Evolutionary conservation across 2,797 vertebrate genomes (phyloP).

Genomic region (Microctenopoma steveboyesi): DNA sequence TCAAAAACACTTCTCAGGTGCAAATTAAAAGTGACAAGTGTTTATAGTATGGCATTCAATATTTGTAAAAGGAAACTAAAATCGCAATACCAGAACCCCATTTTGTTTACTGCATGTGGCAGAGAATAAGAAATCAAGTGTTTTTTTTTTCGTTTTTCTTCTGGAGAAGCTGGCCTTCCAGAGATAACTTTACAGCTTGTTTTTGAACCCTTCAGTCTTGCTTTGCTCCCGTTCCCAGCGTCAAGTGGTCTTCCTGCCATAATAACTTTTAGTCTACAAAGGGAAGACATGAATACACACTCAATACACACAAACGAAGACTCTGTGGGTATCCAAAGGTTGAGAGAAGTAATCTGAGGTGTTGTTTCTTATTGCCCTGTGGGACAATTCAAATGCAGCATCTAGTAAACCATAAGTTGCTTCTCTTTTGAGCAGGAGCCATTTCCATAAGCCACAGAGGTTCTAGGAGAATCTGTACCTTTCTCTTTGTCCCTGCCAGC

Average conservation of each 20-base stretch:
- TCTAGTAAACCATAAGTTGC: slow-evolving; percentile 38
- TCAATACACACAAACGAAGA: background rate
- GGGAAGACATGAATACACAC: slow-evolving; percentile 7
- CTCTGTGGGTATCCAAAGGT: slow-evolving; percentile 33
- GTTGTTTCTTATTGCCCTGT: slow-evolving; percentile 41
- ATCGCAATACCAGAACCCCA: slow-evolving; percentile 13
- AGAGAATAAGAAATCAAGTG: slow-evolving; percentile 11
- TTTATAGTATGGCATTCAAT: slow-evolving; percentile 36
- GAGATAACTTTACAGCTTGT: slow-evolving; percentile 37
- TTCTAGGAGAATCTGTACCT: slow-evolving; percentile 56
- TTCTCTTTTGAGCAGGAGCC: slow-evolving; percentile 45
- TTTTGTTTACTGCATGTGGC: background rate
- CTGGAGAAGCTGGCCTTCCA: slow-evolving; percentile 23
- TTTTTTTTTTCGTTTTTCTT: slow-evolving; percentile 8
- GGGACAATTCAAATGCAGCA: slow-evolving; percentile 36
- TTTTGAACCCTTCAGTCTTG: slow-evolving; percentile 21
- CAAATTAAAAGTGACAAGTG: slow-evolving; percentile 56
- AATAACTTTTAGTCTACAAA: slow-evolving; percentile 50
- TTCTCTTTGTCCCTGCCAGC: slow-evolving; percentile 27
- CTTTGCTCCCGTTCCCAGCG: slow-evolving; percentile 24
- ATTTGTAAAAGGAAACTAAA: slow-evolving; percentile 27
- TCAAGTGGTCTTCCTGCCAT: slow-evolving; percentile 22
- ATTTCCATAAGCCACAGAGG: slow-evolving; percentile 75
- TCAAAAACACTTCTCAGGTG: slow-evolving; percentile 58
- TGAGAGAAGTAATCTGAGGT: slow-evolving; percentile 33